Conservation (phyloP, 1,140 invertebrate species). For the Drosophila arizonae region DNA sequence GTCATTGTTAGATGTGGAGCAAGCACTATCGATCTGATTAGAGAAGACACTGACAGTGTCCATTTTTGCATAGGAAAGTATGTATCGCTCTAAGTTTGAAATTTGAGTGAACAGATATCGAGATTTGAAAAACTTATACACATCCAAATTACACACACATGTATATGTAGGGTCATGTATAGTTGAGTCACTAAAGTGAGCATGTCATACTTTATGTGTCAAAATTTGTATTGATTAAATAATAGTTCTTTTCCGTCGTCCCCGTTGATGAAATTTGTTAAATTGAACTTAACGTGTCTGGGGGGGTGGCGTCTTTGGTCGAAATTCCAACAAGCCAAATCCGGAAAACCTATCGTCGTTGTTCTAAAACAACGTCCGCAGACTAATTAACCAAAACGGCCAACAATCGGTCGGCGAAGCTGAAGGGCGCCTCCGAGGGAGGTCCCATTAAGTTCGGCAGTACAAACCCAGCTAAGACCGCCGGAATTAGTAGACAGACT, state of each 20-base stretch:
- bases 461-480: neutral
- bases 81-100: too few relatives aligned
- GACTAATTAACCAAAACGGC: constrained; percentile 20
- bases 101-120: too few relatives aligned
- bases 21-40: too few relatives aligned
- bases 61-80: too few relatives aligned
- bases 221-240: constrained; percentile 23
- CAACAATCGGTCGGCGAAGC: constrained; percentile 24
- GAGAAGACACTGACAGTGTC: too few relatives aligned
- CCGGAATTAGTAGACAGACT: neutral
- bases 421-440: constrained; percentile 21
- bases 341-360: constrained; percentile 8
- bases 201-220: constrained; percentile 17
- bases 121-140: too few relatives aligned
- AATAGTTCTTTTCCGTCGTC: constrained; percentile 3
- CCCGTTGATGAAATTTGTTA: constrained; percentile 8
- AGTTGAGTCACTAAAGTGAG: neutral
- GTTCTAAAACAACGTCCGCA: neutral
- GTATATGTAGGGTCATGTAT: too few relatives aligned
- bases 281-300: neutral
- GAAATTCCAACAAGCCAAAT: constrained; percentile 28
- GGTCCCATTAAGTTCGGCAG: constrained; percentile 7
- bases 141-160: too few relatives aligned
- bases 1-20: too few relatives aligned
- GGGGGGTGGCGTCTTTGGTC: constrained; percentile 2